Conservation (phyloP, 2,888 invertebrate genomes). For the Drosophila neoperkinsi region DNA sequence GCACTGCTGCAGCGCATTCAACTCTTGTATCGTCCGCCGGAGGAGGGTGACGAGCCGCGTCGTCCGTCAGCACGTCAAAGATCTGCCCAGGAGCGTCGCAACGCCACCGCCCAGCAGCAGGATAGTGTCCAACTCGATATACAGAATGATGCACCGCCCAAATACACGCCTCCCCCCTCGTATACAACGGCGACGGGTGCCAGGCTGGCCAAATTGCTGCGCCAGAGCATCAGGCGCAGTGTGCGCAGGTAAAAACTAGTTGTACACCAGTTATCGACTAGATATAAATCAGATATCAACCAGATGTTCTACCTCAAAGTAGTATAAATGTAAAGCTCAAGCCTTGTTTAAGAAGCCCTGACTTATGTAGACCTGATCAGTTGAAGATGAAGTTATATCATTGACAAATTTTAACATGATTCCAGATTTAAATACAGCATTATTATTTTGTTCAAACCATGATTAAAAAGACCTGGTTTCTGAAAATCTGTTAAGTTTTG, state of each 20-base stretch:
- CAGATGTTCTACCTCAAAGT: background rate
- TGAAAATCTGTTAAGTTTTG: too few species aligned
- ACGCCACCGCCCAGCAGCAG: constrained; percentile 43
- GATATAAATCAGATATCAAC: background rate
- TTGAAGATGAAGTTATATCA: background rate
- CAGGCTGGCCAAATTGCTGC: constrained; percentile 90
- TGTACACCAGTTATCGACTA: background rate
- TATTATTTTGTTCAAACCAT: background rate
- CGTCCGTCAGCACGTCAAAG: constrained; percentile 61
- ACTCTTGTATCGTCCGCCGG: constrained; percentile 91
- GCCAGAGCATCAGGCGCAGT: constrained; percentile 92
- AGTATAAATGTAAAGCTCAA: background rate
- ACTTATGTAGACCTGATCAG: background rate
- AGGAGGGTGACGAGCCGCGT: constrained; percentile 84
- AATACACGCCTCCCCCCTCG: constrained; percentile 96
- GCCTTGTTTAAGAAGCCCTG: background rate
- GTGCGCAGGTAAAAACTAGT: constrained; percentile 87
- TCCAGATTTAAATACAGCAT: background rate
- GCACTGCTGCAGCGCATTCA: constrained; percentile 90
- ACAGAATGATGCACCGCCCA: constrained; percentile 93
- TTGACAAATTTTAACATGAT: background rate
- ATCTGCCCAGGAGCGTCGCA: constrained; percentile 52
- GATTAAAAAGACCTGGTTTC: background rate
- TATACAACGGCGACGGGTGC: constrained; percentile 97
- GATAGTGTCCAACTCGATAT: constrained; percentile 51